phyloP scores from a whole-genome alignment of 2,797 vertebrate species.

The Arremon aurantiirostris region DNA sequence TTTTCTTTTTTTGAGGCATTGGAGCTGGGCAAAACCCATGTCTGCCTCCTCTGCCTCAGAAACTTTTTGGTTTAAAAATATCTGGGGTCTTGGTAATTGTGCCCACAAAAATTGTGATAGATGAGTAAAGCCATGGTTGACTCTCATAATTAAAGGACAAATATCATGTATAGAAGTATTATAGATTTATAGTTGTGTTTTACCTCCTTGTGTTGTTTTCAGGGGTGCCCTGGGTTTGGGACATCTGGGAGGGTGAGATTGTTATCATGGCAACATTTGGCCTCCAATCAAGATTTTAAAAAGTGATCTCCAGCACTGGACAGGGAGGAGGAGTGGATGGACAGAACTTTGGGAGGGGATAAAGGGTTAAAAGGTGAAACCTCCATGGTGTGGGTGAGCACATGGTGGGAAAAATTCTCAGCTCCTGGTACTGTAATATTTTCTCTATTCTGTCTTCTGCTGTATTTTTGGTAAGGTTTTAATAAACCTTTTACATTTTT shows the following conservation, averaged over 20 bases:
- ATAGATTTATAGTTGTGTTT: too few species aligned
- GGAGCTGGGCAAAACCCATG: not conserved
- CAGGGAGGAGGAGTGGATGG: not conserved
- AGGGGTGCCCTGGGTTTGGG: not conserved
- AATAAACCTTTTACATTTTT: not conserved
- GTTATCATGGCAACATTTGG: not conserved
- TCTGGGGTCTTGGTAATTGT: rapidly evolving
- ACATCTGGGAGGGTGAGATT: not conserved
- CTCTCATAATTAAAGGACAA: too few species aligned
- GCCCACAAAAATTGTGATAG: not conserved
- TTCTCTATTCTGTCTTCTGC: not conserved
- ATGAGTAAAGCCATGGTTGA: too few species aligned
- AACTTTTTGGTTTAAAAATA: rapidly evolving
- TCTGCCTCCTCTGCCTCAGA: not conserved
- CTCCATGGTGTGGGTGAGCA: not conserved
- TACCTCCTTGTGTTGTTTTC: too few species aligned
- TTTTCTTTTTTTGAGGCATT: too few species aligned
- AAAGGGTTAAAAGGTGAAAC: not conserved
- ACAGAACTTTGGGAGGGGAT: not conserved
- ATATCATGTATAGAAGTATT: too few species aligned
- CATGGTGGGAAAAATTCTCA: not conserved
- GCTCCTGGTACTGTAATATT: not conserved
- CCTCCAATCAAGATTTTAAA: not conserved
- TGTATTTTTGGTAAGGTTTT: not conserved
- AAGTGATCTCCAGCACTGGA: not conserved